Evolutionary conservation across 2,888 invertebrate genomes (phyloP).

Genomic region (Odontocolon sp.): DNA sequence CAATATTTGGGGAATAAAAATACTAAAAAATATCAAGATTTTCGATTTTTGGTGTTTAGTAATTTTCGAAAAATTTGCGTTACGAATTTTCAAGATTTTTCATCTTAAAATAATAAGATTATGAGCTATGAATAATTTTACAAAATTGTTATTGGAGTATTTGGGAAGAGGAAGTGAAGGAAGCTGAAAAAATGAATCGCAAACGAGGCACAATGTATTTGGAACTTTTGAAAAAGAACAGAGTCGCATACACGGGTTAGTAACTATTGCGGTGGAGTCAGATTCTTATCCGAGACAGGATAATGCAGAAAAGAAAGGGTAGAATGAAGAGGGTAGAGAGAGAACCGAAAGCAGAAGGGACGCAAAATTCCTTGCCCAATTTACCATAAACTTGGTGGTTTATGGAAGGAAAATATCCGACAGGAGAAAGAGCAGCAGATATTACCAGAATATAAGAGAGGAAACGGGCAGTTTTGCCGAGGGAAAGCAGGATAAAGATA

Average conservation of each 20-base stretch:
- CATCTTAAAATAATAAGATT: too few species aligned
- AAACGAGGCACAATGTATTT: background rate
- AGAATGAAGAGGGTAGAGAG: constrained; percentile 10
- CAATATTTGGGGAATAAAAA: too few species aligned
- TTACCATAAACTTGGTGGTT: constrained; percentile 72
- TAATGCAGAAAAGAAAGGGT: constrained; percentile 19
- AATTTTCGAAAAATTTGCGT: too few species aligned
- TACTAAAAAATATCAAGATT: too few species aligned
- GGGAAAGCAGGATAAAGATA: constrained; percentile 66
- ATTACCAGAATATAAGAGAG: constrained; percentile 45
- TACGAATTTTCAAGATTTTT: too few species aligned
- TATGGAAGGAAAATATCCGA: constrained; percentile 68
- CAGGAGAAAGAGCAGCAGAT: constrained; percentile 27
- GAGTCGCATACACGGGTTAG: constrained; percentile 1
- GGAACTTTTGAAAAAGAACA: constrained; percentile 7
- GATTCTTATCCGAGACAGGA: constrained; percentile 25
- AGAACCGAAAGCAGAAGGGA: constrained; percentile 45
- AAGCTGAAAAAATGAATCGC: background rate
- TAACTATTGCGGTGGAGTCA: constrained; percentile 21
- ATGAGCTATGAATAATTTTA: too few species aligned
- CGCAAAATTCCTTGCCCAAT: constrained; percentile 68
- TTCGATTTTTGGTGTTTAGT: too few species aligned
- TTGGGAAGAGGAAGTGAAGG: background rate
- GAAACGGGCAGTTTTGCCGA: constrained; percentile 34
- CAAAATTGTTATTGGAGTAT: background rate